Evolutionary conservation across 2,113 vertebrate species (phyloP).

Genomic region (Poeciliopsis occidentalis): DNA sequence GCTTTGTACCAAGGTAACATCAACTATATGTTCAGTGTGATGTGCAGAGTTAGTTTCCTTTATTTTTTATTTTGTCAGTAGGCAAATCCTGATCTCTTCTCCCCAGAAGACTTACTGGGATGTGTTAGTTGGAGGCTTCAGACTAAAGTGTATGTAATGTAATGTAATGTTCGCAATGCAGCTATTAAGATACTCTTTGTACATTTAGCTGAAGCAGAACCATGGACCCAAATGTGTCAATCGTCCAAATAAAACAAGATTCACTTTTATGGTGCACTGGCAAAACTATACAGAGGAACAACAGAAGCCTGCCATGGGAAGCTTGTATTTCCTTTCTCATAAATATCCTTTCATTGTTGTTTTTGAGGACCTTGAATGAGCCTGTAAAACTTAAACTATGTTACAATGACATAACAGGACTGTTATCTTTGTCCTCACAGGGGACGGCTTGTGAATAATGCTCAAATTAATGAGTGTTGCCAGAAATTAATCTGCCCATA

Average conservation of each 20-base stretch:
- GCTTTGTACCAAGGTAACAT: no score
- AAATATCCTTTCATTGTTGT: neutral
- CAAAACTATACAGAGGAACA: constrained; percentile 35
- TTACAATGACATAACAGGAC: constrained; percentile 1
- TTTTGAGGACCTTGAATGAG: constrained; percentile 1
- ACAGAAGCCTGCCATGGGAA: constrained; percentile 28
- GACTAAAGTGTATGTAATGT: no score
- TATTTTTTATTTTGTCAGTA: no score
- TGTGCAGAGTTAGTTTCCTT: no score
- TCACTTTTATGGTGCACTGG: constrained; percentile 1
- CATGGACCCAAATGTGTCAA: neutral
- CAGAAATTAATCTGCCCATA: neutral
- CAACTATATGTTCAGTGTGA: no score
- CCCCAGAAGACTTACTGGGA: no score
- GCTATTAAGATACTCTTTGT: neutral
- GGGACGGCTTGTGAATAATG: constrained; percentile 1
- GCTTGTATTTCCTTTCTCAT: constrained; percentile 30
- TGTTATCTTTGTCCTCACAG: constrained; percentile 15
- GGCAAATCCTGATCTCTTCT: no score
- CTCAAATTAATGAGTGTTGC: neutral
- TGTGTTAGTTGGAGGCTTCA: no score
- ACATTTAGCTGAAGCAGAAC: neutral
- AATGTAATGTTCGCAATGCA: neutral
- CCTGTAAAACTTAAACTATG: neutral
- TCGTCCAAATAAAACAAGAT: constrained; percentile 1